Conservation (phyloP, 2,888 invertebrate genomes). For the Odontocolon sp. region DNA sequence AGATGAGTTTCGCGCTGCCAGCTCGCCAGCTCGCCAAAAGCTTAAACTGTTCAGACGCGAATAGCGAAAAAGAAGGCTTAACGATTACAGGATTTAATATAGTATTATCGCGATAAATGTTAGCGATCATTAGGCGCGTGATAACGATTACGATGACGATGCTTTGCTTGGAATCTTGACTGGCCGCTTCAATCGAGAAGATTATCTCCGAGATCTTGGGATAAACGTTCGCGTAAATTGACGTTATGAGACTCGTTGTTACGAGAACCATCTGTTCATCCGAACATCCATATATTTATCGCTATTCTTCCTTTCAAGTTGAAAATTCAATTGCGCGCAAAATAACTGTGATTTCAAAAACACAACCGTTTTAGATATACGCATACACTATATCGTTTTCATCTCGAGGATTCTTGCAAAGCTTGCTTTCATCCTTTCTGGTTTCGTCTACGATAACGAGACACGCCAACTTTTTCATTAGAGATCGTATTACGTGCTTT, state of each 20-base stretch:
- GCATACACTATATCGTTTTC: too few species aligned
- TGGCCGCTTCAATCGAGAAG: background rate
- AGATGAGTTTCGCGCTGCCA: background rate
- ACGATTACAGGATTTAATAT: constrained; percentile 5
- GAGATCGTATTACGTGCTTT: background rate
- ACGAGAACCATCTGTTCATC: background rate
- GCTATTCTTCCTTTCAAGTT: background rate
- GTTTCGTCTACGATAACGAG: background rate
- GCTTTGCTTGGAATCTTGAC: constrained; percentile 3
- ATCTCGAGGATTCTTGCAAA: background rate
- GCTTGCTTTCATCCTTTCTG: background rate
- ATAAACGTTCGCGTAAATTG: background rate
- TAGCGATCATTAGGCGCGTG: background rate
- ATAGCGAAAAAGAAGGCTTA: background rate
- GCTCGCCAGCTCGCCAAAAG: background rate
- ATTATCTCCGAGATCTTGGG: background rate
- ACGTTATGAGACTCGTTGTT: background rate
- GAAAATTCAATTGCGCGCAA: background rate
- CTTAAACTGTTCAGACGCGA: background rate
- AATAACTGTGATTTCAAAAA: background rate
- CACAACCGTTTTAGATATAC: too few species aligned
- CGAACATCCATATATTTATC: background rate
- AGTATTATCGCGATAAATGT: background rate
- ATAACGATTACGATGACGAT: constrained; percentile 10
- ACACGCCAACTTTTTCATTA: constrained; percentile 15